A percentile compares a stretch with the other conserved stretches of the same genome.
phyloP scores from a whole-genome alignment of 2,113 vertebrate species.

The Podarcis cretensis region DNA sequence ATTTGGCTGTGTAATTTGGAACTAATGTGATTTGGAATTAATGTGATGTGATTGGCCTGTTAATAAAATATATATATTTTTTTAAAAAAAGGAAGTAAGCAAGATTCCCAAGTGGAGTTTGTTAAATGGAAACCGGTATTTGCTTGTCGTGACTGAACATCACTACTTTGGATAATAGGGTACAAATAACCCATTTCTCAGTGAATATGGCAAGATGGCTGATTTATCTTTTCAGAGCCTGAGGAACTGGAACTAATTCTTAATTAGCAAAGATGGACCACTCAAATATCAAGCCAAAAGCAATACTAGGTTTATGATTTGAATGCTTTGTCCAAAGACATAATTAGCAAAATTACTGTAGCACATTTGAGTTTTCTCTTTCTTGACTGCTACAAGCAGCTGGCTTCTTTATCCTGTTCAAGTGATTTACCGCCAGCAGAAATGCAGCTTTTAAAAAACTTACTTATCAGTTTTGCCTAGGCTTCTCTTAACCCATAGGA shows the following conservation, averaged over 20 bases:
- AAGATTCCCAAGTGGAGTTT: not conserved
- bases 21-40: no score
- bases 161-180: not conserved
- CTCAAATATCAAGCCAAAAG: not conserved
- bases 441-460: not conserved
- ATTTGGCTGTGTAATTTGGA: no score
- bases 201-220: slow-evolving; percentile 2
- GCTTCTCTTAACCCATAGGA: not conserved
- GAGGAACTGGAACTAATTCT: not conserved
- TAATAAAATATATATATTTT: no score
- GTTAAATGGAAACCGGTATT: not conserved
- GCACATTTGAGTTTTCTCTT: slow-evolving; percentile 30
- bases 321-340: slow-evolving; percentile 25
- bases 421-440: not conserved
- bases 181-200: slow-evolving; percentile 1
- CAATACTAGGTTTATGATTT: slow-evolving; percentile 15
- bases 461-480: not conserved
- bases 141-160: not conserved
- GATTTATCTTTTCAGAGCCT: slow-evolving; percentile 15
- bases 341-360: slow-evolving; percentile 25
- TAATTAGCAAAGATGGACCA: slow-evolving; percentile 32
- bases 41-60: no score
- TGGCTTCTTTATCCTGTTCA: not conserved
- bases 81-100: not conserved
- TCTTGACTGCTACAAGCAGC: slow-evolving; percentile 2